Percentiles rank a stretch among this genome's conserved stretches.
Evolutionary conservation across 2,888 invertebrate species (phyloP).

Genomic region (Stenodera caucasica): DNA sequence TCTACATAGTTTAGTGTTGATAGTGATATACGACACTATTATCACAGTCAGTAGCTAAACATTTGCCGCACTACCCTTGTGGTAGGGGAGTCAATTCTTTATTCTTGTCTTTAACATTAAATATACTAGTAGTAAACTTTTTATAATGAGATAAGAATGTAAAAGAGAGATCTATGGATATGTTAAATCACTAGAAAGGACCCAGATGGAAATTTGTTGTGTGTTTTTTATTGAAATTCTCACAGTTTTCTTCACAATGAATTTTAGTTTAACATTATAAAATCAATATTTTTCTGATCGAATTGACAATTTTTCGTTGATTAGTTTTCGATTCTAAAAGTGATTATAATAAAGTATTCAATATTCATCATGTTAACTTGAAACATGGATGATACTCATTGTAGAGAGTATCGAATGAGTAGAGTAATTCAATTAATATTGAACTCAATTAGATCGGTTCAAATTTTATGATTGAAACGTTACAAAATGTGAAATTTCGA

Average conservation of each 20-base stretch:
- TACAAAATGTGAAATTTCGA: too few relatives aligned
- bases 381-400: background rate
- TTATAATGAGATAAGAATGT: background rate
- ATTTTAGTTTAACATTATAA: background rate
- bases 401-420: background rate
- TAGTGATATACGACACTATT: slow-evolving; percentile 19
- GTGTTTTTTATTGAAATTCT: too few relatives aligned
- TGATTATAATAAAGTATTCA: background rate
- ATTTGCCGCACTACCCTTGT: slow-evolving; percentile 17
- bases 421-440: background rate
- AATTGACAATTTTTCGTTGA: background rate
- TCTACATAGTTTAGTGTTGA: background rate
- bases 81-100: background rate
- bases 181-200: too few relatives aligned
- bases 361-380: background rate
- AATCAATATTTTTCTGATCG: background rate
- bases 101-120: background rate
- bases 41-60: slow-evolving; percentile 17
- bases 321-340: background rate
- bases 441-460: background rate
- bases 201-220: too few relatives aligned
- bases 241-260: background rate
- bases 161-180: background rate
- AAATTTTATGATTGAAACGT: background rate
- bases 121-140: background rate